These are phyloP conservation scores for Zaprionus tsacasi DNA, from an alignment of 1,140 invertebrate genomes.

Conservation along the genomic window DNA sequence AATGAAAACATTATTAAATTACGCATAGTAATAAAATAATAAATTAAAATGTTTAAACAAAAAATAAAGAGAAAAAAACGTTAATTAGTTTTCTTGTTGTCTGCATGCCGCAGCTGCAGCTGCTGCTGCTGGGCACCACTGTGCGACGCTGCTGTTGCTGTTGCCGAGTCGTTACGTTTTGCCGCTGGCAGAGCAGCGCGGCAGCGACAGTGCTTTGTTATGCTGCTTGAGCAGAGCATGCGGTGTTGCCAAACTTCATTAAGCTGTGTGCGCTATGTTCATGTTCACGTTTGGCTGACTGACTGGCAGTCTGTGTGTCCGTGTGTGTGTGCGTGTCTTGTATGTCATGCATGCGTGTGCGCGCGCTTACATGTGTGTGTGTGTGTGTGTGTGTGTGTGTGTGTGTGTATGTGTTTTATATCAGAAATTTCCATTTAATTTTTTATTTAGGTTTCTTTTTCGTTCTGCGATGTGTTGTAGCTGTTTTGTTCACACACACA, in stretches of 20 bases:
- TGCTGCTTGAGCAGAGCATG: constrained; percentile 39
- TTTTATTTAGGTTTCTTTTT: constrained; percentile 78
- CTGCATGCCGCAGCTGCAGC: not conserved
- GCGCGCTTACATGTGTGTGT: not conserved
- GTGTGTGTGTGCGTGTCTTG: constrained; percentile 2
- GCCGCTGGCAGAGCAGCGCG: constrained; percentile 54
- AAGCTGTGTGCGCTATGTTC: constrained; percentile 35
- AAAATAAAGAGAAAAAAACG: not conserved
- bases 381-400: constrained; percentile 26
- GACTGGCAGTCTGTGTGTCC: constrained; percentile 23
- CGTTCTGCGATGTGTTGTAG: constrained; percentile 63
- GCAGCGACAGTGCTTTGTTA: constrained; percentile 51
- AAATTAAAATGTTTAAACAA: not conserved
- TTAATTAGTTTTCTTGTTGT: not conserved
- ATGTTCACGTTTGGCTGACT: constrained; percentile 46
- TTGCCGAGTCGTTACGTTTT: constrained; percentile 51
- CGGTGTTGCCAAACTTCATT: constrained; percentile 71
- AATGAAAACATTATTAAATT: not conserved
- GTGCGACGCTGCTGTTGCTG: constrained; percentile 9
- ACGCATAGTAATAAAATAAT: not conserved
- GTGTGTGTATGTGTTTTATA: constrained; percentile 61
- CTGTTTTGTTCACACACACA: constrained; percentile 19
- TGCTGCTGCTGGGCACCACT: constrained; percentile 15
- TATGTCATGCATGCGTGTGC: not conserved
- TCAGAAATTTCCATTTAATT: constrained; percentile 83